Evolutionary conservation across 2,797 vertebrate genomes (phyloP), one percentile per base, ranked within the genome.

Genomic region (Gymnocypris eckloni): DNA sequence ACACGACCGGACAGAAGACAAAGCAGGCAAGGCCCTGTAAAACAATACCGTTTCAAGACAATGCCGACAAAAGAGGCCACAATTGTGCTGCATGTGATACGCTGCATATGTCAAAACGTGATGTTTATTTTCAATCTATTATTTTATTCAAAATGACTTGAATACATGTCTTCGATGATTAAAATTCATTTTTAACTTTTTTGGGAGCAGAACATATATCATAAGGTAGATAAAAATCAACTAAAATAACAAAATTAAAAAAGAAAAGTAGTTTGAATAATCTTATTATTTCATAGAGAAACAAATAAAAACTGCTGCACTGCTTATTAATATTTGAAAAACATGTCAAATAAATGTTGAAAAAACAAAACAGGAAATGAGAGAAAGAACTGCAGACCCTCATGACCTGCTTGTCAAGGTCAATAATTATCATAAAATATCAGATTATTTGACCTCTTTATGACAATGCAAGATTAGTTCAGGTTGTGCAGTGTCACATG

Each of bases 31-130:
- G 39, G 50, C 20, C 50, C 20, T 61, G 83, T 59, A 79, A 85
- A 79, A 71, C 39, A 78, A 79, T 84, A 84, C 50, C 10, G 37
- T 22, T 50, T 77, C 48, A 84, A 67, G 43, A 67, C 33, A 56
- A 71, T 39, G 39, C 16, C 15, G 4, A 77, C 43, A 45, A 16
- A 50, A 54, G 54, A 71, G 18, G n/a, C 66, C 37, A 79, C 45
- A 28, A 37, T 12, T 84, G 48, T 54, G 67, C 39, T 81, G 48
- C 64, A 41, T 20, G 33, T 25, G 28, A 81, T 71, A 52, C 2
- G 16, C 22, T 67, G 22, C 8, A n/a, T 39, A 43, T 39, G 22
- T 43, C 37, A n/a, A 59, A 54, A 10, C 7, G 2, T 25, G 75
- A 11, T 0, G 12, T 22, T 59, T 10, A 79, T 11, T 79, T 61